phyloP scores from a whole-genome alignment of 2,113 vertebrate species.

The Neotoma lepida region DNA sequence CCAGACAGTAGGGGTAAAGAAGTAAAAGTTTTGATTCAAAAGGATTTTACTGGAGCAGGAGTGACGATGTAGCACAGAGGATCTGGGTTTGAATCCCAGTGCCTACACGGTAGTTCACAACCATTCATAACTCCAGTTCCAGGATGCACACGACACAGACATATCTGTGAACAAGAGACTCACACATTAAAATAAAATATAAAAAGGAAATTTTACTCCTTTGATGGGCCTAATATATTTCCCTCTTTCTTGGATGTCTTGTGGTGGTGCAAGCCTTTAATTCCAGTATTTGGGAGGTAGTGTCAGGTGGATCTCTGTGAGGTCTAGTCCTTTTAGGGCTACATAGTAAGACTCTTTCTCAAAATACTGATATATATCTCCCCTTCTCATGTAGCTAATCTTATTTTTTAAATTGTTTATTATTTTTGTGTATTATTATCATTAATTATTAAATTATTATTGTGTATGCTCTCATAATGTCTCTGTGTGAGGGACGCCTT shows the following conservation, averaged over 20 bases:
- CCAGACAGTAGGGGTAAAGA: background rate
- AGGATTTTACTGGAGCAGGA: background rate
- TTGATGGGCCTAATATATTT: background rate
- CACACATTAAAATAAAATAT: background rate
- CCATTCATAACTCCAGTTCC: background rate
- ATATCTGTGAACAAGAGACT: background rate
- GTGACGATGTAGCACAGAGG: background rate
- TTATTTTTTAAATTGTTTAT: no score
- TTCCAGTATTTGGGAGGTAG: background rate
- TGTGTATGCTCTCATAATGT: background rate
- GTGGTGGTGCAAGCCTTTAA: background rate
- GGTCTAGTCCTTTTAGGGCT: background rate
- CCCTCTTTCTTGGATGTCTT: background rate
- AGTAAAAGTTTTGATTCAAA: slow-evolving; percentile 38
- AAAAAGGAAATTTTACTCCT: background rate
- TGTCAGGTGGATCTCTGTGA: background rate
- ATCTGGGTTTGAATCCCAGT: background rate
- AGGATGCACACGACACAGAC: no score
- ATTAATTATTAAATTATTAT: no score
- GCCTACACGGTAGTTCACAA: background rate
- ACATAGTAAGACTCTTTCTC: background rate
- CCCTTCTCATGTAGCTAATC: background rate
- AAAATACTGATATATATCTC: background rate
- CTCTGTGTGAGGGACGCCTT: background rate
- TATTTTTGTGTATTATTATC: no score